phyloP scores from a whole-genome alignment of 2,888 invertebrate species.

The Xiphydria camelus region DNA sequence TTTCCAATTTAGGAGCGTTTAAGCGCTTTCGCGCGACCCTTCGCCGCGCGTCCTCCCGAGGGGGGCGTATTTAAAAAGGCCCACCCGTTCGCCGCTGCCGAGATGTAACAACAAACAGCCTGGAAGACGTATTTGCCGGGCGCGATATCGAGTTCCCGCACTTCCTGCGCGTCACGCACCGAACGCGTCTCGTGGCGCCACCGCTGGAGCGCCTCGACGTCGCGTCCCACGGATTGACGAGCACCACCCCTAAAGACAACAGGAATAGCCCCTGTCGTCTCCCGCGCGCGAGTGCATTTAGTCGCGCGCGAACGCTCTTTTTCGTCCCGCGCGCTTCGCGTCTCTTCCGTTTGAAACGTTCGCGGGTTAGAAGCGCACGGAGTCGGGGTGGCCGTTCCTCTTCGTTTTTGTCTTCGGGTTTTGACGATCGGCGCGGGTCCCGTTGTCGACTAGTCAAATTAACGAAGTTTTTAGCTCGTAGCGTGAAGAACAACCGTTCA shows the following conservation, averaged over 20 bases:
- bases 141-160: constrained; percentile 47
- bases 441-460: no score
- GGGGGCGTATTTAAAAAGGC: constrained; percentile 31
- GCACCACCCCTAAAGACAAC: constrained; percentile 38
- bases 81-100: constrained; percentile 33
- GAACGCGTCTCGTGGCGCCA: constrained; percentile 29
- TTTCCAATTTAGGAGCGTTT: no score
- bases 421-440: no score
- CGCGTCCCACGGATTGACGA: constrained; percentile 39
- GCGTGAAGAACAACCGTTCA: no score
- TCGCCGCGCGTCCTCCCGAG: no score
- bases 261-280: constrained; percentile 34
- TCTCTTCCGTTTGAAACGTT: no score
- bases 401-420: no score
- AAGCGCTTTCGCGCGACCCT: no score
- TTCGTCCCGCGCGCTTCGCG: no score
- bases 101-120: constrained; percentile 48
- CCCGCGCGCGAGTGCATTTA: constrained; percentile 33
- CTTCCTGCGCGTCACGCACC: constrained; percentile 35
- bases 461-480: no score
- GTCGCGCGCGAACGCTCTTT: constrained; percentile 26
- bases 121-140: constrained; percentile 36
- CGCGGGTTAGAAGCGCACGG: no score
- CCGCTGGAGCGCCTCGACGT: constrained; percentile 28
- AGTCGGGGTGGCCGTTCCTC: no score